A percentile compares a stretch with the other conserved stretches of the same genome.
These are phyloP conservation scores for Pilophorus perplexus DNA, from an alignment of 2,888 invertebrate genomes.

Conservation along the genomic window DNA sequence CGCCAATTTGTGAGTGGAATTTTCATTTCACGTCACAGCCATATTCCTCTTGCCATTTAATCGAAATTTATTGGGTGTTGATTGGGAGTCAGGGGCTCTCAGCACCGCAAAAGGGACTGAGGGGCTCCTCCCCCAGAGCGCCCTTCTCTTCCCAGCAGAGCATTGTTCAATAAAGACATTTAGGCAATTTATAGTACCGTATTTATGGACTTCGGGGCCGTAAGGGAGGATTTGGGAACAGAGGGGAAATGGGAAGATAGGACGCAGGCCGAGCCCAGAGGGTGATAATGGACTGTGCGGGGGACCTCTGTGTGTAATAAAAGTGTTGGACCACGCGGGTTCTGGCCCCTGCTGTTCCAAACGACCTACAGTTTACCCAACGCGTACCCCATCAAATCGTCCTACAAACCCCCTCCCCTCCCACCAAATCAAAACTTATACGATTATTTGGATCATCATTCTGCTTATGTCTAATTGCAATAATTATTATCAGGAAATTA, in stretches of 20 bases:
- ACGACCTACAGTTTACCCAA: constrained; percentile 31
- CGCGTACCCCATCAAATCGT: constrained; percentile 8
- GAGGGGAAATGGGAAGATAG: not conserved
- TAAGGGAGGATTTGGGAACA: not conserved
- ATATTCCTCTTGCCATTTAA: constrained; percentile 1
- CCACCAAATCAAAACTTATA: too few species aligned
- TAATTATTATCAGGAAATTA: too few species aligned
- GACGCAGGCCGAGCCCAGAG: not conserved
- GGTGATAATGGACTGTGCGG: constrained; percentile 31
- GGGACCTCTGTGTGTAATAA: constrained; percentile 22
- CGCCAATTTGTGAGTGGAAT: too few species aligned
- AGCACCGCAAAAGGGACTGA: not conserved
- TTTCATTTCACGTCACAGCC: too few species aligned
- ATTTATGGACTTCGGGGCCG: constrained; percentile 7
- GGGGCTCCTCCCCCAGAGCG: not conserved
- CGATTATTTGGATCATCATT: too few species aligned
- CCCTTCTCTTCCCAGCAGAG: not conserved
- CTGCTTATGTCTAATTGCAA: too few species aligned
- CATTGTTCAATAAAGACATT: constrained; percentile 34
- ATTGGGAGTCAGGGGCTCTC: constrained; percentile 1
- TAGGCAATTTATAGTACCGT: constrained; percentile 29
- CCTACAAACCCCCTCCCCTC: too few species aligned
- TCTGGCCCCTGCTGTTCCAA: constrained; percentile 11
- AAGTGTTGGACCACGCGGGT: constrained; percentile 26
- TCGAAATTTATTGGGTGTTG: constrained; percentile 37